A percentile compares a stretch with the other conserved stretches of the same genome.
Conservation (phyloP, 2,113 vertebrate species). For the Calonectris borealis region DNA sequence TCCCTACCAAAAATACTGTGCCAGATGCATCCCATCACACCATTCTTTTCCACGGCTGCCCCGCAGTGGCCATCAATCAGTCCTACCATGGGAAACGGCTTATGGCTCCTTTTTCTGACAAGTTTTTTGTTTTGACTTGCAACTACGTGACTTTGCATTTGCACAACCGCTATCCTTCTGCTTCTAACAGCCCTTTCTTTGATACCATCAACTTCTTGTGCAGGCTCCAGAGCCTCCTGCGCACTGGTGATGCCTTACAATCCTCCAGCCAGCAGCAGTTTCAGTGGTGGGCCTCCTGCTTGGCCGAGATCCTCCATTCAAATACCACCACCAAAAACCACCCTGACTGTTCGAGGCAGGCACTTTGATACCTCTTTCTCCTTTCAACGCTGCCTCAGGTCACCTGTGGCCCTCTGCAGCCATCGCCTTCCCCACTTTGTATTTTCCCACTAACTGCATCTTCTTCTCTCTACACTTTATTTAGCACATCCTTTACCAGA, state of each 20-base stretch:
- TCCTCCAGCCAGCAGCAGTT: neutral
- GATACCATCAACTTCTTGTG: no score
- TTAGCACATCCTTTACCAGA: neutral
- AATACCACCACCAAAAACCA: neutral
- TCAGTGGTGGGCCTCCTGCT: neutral
- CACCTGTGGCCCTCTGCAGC: neutral
- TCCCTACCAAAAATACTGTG: rapidly evolving
- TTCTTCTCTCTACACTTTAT: neutral
- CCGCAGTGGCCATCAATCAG: neutral
- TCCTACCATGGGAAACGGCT: rapidly evolving
- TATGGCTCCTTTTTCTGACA: rapidly evolving
- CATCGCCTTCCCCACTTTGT: neutral
- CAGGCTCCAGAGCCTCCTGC: neutral
- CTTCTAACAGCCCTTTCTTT: rapidly evolving
- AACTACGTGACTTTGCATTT: neutral
- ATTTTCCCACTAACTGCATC: neutral
- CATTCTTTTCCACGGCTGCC: neutral
- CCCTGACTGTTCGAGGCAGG: neutral
- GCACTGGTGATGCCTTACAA: rapidly evolving
- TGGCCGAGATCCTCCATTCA: neutral
- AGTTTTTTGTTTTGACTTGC: neutral
- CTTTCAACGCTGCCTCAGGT: neutral
- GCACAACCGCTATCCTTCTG: neutral
- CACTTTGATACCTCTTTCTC: neutral
- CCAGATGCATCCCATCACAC: rapidly evolving